Evolutionary conservation across 2,113 vertebrate genomes (phyloP).

Genomic region (Piprites chloris): DNA sequence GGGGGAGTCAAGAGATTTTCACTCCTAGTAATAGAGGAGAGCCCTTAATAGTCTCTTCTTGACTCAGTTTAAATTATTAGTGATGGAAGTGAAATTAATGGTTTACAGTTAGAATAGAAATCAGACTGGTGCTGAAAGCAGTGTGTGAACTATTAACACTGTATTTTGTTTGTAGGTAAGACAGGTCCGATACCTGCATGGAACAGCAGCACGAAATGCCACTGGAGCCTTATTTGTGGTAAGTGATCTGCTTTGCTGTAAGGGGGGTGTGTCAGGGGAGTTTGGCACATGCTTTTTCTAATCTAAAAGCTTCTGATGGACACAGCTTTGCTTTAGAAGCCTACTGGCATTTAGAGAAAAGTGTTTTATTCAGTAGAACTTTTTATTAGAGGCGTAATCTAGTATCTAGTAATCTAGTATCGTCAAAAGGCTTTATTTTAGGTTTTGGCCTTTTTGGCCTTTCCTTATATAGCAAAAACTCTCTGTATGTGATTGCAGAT

Average conservation of each 20-base stretch:
- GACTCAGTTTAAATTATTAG: not conserved
- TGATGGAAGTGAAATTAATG: not conserved
- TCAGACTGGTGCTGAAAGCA: not conserved
- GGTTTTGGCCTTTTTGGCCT: not conserved
- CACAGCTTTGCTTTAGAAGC: not conserved
- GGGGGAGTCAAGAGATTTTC: not conserved
- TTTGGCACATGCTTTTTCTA: not conserved
- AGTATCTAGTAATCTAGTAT: not conserved
- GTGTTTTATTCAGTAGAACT: not conserved
- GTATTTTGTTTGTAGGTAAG: slow-evolving; percentile 73
- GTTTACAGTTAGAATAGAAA: not conserved
- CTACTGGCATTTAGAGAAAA: not conserved
- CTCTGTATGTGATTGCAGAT: not conserved
- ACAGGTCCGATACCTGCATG: slow-evolving; percentile 81
- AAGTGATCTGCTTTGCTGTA: slow-evolving; percentile 41
- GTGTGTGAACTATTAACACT: not conserved
- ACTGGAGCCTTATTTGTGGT: slow-evolving; percentile 92
- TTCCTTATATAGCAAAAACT: not conserved
- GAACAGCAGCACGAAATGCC: slow-evolving; percentile 77
- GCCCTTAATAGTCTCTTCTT: not conserved
- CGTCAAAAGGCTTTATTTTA: not conserved
- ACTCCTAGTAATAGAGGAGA: not conserved
- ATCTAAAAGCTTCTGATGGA: not conserved
- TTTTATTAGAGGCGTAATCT: not conserved
- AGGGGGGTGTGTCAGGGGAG: not conserved